Evolutionary conservation across 2,888 invertebrate species (phyloP).

Genomic region (Dastarcus helophoroides): DNA sequence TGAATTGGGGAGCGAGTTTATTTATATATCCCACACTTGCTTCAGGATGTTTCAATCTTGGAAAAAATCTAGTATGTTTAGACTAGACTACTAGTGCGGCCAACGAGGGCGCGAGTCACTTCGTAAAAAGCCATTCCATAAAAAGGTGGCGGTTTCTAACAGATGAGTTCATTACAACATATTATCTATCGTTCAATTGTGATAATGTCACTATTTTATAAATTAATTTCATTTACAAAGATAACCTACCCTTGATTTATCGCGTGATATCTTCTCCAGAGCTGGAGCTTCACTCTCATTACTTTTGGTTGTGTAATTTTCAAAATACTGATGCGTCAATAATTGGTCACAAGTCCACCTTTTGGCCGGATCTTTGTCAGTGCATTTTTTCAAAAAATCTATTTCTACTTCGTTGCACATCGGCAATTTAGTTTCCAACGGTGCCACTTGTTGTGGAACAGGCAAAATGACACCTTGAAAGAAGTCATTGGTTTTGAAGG

Average conservation of each 20-base stretch:
- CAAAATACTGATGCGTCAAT: constrained; percentile 82
- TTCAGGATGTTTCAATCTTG: too few relatives aligned
- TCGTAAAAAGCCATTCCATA: too few relatives aligned
- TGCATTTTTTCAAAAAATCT: constrained; percentile 87
- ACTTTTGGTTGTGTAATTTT: constrained; percentile 72
- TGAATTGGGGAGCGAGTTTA: too few relatives aligned
- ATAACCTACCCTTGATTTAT: constrained; percentile 49
- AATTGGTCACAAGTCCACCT: constrained; percentile 89
- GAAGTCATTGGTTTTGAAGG: constrained; percentile 89
- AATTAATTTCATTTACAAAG: constrained; percentile 9
- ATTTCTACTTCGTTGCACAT: constrained; percentile 58
- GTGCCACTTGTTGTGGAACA: constrained; percentile 74
- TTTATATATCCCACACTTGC: too few relatives aligned
- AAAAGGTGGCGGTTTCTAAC: too few relatives aligned
- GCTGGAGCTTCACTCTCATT: constrained; percentile 55
- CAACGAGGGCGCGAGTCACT: too few relatives aligned
- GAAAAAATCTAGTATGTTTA: too few relatives aligned
- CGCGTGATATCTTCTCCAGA: constrained; percentile 46
- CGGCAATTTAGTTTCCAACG: constrained; percentile 79
- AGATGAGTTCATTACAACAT: constrained; percentile 4
- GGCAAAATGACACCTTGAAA: constrained; percentile 87
- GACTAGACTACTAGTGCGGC: too few relatives aligned
- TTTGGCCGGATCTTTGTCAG: constrained; percentile 87
- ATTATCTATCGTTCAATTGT: constrained; percentile 4
- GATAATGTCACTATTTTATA: background rate